Evolutionary conservation across 2,888 invertebrate genomes (phyloP).

Genomic region (Oscheius myriophilus): DNA sequence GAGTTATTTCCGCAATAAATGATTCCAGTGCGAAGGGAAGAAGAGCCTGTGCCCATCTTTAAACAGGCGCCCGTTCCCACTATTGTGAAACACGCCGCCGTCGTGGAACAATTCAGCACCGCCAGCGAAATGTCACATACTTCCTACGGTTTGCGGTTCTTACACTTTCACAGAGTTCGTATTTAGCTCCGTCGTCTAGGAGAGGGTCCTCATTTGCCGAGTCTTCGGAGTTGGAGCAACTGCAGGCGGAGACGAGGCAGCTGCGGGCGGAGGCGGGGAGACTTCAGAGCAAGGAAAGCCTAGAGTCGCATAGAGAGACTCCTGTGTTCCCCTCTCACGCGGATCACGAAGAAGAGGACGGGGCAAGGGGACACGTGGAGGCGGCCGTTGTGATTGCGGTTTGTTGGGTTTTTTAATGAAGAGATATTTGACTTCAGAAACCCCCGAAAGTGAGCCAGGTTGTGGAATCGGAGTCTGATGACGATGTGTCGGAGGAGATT

Average conservation of each 20-base stretch:
- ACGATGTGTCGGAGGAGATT: slow-evolving; percentile 9
- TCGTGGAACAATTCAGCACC: slow-evolving; percentile 12
- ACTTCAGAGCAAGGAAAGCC: too few relatives aligned
- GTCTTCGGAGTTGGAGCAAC: slow-evolving; percentile 22
- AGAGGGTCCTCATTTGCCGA: slow-evolving; percentile 13
- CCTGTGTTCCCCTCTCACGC: too few relatives aligned
- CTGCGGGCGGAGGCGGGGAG: slow-evolving; percentile 8
- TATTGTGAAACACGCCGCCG: slow-evolving; percentile 17
- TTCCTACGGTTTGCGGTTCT: too few relatives aligned
- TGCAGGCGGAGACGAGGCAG: slow-evolving; percentile 12
- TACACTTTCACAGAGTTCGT: neutral
- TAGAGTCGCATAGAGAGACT: too few relatives aligned
- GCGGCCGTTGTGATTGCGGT: neutral
- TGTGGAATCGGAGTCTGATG: slow-evolving; percentile 8
- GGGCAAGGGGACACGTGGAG: neutral
- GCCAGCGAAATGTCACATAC: slow-evolving; percentile 19
- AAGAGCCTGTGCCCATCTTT: slow-evolving; percentile 15
- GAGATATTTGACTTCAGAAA: slow-evolving; percentile 6
- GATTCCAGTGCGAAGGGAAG: slow-evolving; percentile 20
- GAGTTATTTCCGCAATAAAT: neutral
- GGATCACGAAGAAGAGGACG: neutral
- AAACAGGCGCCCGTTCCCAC: slow-evolving; percentile 21
- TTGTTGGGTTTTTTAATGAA: neutral
- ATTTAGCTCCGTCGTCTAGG: slow-evolving; percentile 7
- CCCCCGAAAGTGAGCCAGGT: neutral